Evolutionary conservation across 2,888 invertebrate genomes (phyloP), one percentile per base, ranked within the genome.

Genomic region (Scaptodrosophila latifasciaeformis): DNA sequence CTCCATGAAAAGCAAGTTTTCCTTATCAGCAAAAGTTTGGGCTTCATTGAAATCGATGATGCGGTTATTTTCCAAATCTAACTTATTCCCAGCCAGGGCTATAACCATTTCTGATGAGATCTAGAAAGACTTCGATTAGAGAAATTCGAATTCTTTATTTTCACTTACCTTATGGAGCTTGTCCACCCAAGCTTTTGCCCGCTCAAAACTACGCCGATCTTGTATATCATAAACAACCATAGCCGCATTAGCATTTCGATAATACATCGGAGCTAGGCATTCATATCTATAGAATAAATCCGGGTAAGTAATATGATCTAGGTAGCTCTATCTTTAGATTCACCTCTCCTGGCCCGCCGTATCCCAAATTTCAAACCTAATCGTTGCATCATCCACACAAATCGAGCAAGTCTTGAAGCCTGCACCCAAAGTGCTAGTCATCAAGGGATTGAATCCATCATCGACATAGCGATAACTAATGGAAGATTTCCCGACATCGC

Each of bases 151-250:
- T 31, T 10, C 29, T 10, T 29, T n/a, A 29, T 27, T 34, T 24
- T 2, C n/a, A 13, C 27, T 29, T 15, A 59, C 65, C 40, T 97
- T 90, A 88, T 98, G 97, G 62, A 99, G 89, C 88, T 99, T 98
- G 87, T 97, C 97, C 65, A 99, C 97, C 99, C 99, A 99, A 87
- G 95, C 96, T 89, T 98, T 99, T 72, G 99, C 99, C 86, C 96
- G 92, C 39, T 93, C 93, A 89, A 97, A 97, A 88, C 97, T 97
- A 89, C 97, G 96, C 92, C 93, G 93, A 89, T 97, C 98, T 87
- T 97, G 97, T 84, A 99, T 98, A 88, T 99, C 99, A 88, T 99
- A 99, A 53, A 99, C 99, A 80, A 99, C 97, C 85, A 99, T 98
- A 67, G 99, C 99, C 81, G 99, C 99, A 88, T 96, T 96, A 62